Conservation (phyloP, 2,888 invertebrate species). For the Lypha dubia region DNA sequence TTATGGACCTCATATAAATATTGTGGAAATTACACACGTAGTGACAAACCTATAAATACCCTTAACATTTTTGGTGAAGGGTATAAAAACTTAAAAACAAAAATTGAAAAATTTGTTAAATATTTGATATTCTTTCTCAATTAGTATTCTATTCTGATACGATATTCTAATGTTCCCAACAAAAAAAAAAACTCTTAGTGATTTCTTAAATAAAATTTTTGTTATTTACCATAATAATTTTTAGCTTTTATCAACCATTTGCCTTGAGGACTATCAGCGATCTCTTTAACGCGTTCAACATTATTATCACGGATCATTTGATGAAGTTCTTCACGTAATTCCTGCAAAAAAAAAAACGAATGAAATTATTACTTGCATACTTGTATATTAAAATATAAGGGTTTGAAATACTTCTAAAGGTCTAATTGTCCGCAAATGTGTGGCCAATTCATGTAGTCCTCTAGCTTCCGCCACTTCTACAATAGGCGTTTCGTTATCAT, state of each 20-base stretch:
- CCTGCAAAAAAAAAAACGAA: conserved; percentile 83
- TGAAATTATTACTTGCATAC: not conserved
- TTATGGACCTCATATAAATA: too few relatives aligned
- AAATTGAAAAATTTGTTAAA: too few relatives aligned
- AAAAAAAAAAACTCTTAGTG: too few relatives aligned
- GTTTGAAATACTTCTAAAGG: conserved; percentile 87
- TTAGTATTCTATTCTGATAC: too few relatives aligned
- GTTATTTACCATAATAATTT: conserved; percentile 82
- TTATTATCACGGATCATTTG: conserved; percentile 88
- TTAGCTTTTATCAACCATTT: conserved; percentile 81
- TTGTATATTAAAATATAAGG: not conserved
- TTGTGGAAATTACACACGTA: too few relatives aligned
- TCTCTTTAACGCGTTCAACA: conserved; percentile 85
- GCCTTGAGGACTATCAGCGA: conserved; percentile 83
- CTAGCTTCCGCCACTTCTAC: conserved; percentile 88
- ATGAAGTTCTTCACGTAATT: conserved; percentile 90
- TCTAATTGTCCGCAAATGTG: conserved; percentile 89
- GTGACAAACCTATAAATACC: too few relatives aligned
- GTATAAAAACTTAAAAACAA: too few relatives aligned
- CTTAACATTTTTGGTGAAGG: too few relatives aligned
- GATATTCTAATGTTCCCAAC: too few relatives aligned
- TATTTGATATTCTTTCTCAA: too few relatives aligned
- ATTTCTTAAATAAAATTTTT: not conserved
- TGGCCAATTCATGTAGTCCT: conserved; percentile 87
- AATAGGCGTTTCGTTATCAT: conserved; percentile 88